phyloP scores from a whole-genome alignment of 2,797 vertebrate species.

The Microctenopoma lineatum region DNA sequence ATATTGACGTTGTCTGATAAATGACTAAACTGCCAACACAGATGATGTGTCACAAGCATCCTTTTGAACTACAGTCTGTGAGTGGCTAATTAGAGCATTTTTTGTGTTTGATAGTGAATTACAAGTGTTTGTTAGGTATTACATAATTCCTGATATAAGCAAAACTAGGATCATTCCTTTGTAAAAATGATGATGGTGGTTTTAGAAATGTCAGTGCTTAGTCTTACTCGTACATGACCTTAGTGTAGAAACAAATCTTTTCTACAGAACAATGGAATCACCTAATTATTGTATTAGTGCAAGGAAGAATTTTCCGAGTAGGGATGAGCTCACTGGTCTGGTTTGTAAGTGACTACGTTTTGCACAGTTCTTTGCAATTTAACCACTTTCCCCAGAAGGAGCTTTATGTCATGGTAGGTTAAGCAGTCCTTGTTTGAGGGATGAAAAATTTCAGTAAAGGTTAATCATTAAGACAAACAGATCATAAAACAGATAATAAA shows the following conservation, averaged over 20 bases:
- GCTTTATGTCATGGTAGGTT: not conserved
- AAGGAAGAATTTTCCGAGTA: not conserved
- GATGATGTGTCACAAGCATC: slow-evolving; percentile 14
- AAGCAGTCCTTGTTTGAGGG: not conserved
- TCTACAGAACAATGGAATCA: not conserved
- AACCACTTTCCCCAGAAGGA: not conserved
- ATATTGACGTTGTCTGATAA: slow-evolving; percentile 11
- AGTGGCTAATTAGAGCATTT: slow-evolving; percentile 26
- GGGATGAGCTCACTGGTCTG: too few relatives aligned
- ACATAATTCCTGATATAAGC: not conserved
- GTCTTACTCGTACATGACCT: slow-evolving; percentile 5
- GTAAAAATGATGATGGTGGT: slow-evolving; percentile 1
- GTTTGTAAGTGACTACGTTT: too few relatives aligned
- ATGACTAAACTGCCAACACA: slow-evolving; percentile 31
- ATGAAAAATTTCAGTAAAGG: not conserved
- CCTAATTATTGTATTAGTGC: not conserved
- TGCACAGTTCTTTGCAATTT: too few relatives aligned
- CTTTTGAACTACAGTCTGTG: slow-evolving; percentile 4
- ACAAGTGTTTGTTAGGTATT: slow-evolving; percentile 22
- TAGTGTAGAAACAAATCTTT: not conserved
- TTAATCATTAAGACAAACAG: not conserved
- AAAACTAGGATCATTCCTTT: not conserved
- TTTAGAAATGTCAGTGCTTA: slow-evolving; percentile 13
- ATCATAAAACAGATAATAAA: too few relatives aligned
- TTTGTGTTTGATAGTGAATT: slow-evolving; percentile 28